Percentiles rank a stretch among this genome's conserved stretches.
These are phyloP conservation scores for Drosophila bifasciata DNA, from an alignment of 1,140 invertebrate species.

Conservation along the genomic window DNA sequence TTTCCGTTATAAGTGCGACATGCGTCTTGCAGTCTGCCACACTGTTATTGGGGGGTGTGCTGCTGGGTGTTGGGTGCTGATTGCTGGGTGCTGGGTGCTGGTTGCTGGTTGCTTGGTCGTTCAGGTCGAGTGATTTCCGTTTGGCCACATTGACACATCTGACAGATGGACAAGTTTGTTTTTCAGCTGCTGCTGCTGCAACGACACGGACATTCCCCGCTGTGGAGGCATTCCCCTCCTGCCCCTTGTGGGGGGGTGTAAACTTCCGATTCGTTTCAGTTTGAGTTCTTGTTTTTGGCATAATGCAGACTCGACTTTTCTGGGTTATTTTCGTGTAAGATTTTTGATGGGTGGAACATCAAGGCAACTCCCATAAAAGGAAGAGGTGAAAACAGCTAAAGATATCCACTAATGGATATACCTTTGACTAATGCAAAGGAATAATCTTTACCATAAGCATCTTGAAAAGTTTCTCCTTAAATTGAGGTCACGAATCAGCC, in stretches of 20 bases:
- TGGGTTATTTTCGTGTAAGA: no score
- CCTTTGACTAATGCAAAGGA: conserved; percentile 7
- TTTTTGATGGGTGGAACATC: no score
- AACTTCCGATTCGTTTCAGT: conserved; percentile 16
- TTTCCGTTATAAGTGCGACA: conserved; percentile 67
- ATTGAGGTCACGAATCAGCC: conserved; percentile 36
- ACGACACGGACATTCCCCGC: no score
- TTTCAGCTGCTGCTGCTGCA: conserved; percentile 18
- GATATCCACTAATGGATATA: no score
- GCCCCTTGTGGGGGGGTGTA: no score
- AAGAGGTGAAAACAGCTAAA: no score
- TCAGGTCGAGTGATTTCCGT: conserved; percentile 63
- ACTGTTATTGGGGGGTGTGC: no score
- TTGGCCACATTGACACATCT: conserved; percentile 36
- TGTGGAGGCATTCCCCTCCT: no score
- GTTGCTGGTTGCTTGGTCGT: conserved; percentile 15
- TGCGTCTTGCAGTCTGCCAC: conserved; percentile 5
- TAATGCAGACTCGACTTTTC: conserved; percentile 9
- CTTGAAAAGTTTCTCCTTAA: conserved; percentile 12
- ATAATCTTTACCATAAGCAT: neutral
- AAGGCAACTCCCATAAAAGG: no score
- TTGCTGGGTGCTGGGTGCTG: no score
- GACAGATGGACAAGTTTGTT: conserved; percentile 50
- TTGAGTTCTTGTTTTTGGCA: conserved; percentile 17
- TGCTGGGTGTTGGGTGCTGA: no score